These are phyloP conservation scores for Tenualosa ilisha DNA, from an alignment of 2,797 vertebrate genomes.

Conservation along the genomic window DNA sequence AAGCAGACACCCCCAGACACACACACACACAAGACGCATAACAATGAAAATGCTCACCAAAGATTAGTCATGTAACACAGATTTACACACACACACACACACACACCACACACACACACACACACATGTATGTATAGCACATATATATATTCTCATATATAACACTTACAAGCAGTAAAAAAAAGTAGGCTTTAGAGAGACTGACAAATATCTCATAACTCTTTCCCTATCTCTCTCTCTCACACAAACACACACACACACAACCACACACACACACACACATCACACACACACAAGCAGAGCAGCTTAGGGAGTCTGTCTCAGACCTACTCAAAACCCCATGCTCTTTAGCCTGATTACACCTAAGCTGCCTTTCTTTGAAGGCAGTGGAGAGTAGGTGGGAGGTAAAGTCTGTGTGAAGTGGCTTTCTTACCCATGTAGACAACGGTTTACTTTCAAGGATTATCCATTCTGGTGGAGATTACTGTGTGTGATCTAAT, in stretches of 20 bases:
- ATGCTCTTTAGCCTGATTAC: not conserved
- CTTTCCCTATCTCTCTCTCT: not conserved
- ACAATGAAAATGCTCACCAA: too few species aligned
- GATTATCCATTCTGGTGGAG: slow-evolving; percentile 9
- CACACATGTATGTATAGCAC: not conserved
- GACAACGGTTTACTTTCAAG: not conserved
- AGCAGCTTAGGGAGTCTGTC: not conserved
- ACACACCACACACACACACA: not conserved
- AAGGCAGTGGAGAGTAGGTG: not conserved
- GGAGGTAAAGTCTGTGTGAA: not conserved
- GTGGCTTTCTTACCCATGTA: not conserved
- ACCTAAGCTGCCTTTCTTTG: slow-evolving; percentile 16
- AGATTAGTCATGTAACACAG: not conserved
- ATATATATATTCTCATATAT: not conserved
- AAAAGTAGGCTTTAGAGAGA: not conserved
- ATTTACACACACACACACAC: not conserved
- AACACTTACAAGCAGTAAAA: not conserved
- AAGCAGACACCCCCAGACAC: not conserved
- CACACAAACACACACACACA: not conserved
- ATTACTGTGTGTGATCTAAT: slow-evolving; percentile 11
- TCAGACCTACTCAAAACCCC: slow-evolving; percentile 4
- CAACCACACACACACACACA: not conserved
- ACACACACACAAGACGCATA: not conserved
- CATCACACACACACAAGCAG: not conserved
- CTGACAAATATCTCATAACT: not conserved